These are phyloP conservation scores for Bembecia ichneumoniformis DNA, from an alignment of 2,888 invertebrate species.

Conservation along the genomic window DNA sequence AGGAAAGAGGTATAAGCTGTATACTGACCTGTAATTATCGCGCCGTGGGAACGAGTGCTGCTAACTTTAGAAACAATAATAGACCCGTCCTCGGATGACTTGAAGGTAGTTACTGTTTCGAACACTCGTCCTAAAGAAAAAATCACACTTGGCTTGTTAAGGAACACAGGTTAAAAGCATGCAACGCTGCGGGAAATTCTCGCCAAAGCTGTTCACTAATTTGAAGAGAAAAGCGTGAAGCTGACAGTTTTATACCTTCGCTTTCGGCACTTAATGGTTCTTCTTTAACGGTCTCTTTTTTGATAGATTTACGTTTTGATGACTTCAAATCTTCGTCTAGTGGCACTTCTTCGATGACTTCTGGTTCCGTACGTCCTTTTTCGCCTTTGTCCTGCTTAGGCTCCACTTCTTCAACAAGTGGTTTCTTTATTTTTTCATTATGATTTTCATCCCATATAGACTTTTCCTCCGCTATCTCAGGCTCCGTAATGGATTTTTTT, in stretches of 20 bases:
- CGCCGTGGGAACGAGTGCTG: slow-evolving; percentile 75
- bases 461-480: slow-evolving; percentile 42
- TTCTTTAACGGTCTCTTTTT: slow-evolving; percentile 48
- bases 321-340: slow-evolving; percentile 45
- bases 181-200: slow-evolving; percentile 41
- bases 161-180: slow-evolving; percentile 59
- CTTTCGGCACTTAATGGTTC: slow-evolving; percentile 65
- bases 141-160: slow-evolving; percentile 65
- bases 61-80: slow-evolving; percentile 72
- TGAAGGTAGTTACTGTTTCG: slow-evolving; percentile 70
- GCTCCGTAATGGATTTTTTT: slow-evolving; percentile 36
- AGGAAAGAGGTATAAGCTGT: slow-evolving; percentile 29
- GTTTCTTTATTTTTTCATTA: slow-evolving; percentile 38
- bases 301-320: slow-evolving; percentile 57
- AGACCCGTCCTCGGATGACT: slow-evolving; percentile 58
- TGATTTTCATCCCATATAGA: slow-evolving; percentile 58
- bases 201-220: slow-evolving; percentile 50
- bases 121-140: slow-evolving; percentile 71
- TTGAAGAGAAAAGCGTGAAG: slow-evolving; percentile 50
- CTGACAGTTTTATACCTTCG: slow-evolving; percentile 59
- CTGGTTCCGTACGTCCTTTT: slow-evolving; percentile 44
- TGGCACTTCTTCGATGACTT: slow-evolving; percentile 44
- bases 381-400: slow-evolving; percentile 36
- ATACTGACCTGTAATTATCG: slow-evolving; percentile 76
- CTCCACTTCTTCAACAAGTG: slow-evolving; percentile 36